Evolutionary conservation across 2,888 invertebrate species (phyloP).

Genomic region (Scaptomyza caliginosa): DNA sequence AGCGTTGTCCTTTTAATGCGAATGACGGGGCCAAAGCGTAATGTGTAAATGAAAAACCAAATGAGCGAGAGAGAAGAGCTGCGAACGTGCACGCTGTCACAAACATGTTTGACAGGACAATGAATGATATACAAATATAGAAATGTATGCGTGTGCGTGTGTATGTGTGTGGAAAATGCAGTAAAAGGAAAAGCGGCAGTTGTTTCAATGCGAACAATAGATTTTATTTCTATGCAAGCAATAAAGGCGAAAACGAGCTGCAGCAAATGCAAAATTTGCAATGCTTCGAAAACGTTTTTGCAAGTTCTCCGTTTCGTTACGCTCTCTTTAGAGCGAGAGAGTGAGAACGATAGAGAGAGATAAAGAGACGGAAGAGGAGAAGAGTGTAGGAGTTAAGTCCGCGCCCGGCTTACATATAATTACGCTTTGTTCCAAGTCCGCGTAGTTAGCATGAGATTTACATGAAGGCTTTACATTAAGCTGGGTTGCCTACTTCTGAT

Average conservation of each 20-base stretch:
- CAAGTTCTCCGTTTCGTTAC: not conserved
- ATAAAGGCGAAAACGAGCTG: slow-evolving; percentile 61
- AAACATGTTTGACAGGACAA: slow-evolving; percentile 76
- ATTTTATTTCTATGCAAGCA: slow-evolving; percentile 28
- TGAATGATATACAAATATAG: slow-evolving; percentile 24
- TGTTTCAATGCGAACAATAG: slow-evolving; percentile 53
- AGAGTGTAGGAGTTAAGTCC: slow-evolving; percentile 15
- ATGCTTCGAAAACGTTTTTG: slow-evolving; percentile 27
- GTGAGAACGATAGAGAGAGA: not conserved
- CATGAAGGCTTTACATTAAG: slow-evolving; percentile 17
- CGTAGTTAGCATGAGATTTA: slow-evolving; percentile 30
- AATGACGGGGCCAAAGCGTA: slow-evolving; percentile 66
- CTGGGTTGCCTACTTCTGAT: slow-evolving; percentile 24
- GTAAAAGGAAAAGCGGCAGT: slow-evolving; percentile 69
- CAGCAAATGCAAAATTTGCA: slow-evolving; percentile 55
- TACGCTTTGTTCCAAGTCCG: slow-evolving; percentile 26
- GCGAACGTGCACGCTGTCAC: slow-evolving; percentile 37
- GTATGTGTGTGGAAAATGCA: slow-evolving; percentile 57
- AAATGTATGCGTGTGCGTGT: slow-evolving; percentile 1
- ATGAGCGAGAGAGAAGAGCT: slow-evolving; percentile 32
- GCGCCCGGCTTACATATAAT: slow-evolving; percentile 43
- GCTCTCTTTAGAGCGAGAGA: not conserved
- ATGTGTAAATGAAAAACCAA: slow-evolving; percentile 62
- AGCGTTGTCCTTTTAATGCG: slow-evolving; percentile 79
- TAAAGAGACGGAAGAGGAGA: too few relatives aligned